These are phyloP conservation scores for Ooceraea biroi DNA, from an alignment of 1,140 invertebrate genomes.

Conservation along the genomic window DNA sequence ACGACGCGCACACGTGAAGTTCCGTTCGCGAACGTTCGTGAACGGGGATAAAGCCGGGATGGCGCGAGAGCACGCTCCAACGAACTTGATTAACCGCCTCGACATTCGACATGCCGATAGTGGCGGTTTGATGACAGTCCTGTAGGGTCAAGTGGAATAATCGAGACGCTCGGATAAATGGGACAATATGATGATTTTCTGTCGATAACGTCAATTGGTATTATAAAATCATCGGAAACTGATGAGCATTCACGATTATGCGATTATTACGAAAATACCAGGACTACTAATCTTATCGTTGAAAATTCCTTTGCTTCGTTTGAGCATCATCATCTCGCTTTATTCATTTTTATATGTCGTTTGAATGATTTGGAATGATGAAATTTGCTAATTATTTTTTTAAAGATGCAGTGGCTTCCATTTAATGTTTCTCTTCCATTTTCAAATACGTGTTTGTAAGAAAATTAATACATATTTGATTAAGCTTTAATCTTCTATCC, in stretches of 20 bases:
- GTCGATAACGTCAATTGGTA: constrained; percentile 11
- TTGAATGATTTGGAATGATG: not conserved
- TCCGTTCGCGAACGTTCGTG: constrained; percentile 9
- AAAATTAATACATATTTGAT: too few species aligned
- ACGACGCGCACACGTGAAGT: constrained; percentile 11
- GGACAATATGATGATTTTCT: constrained; percentile 9
- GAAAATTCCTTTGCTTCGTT: not conserved
- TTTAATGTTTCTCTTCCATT: not conserved
- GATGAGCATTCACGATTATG: not conserved
- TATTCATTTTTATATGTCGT: not conserved
- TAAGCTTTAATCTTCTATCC: not conserved
- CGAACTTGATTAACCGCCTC: constrained; percentile 38
- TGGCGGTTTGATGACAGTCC: constrained; percentile 23
- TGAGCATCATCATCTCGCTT: not conserved
- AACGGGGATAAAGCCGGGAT: constrained; percentile 36
- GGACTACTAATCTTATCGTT: not conserved
- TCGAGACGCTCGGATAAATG: constrained; percentile 18
- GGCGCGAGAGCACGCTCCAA: constrained; percentile 16
- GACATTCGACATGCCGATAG: constrained; percentile 1
- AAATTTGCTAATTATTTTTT: too few species aligned
- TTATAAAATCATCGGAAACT: not conserved
- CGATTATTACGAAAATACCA: not conserved
- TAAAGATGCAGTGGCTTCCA: too few species aligned
- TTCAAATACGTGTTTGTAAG: not conserved
- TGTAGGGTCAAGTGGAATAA: constrained; percentile 29